Evolutionary conservation across 2,797 vertebrate genomes (phyloP).

Genomic region (Morelia viridis): DNA sequence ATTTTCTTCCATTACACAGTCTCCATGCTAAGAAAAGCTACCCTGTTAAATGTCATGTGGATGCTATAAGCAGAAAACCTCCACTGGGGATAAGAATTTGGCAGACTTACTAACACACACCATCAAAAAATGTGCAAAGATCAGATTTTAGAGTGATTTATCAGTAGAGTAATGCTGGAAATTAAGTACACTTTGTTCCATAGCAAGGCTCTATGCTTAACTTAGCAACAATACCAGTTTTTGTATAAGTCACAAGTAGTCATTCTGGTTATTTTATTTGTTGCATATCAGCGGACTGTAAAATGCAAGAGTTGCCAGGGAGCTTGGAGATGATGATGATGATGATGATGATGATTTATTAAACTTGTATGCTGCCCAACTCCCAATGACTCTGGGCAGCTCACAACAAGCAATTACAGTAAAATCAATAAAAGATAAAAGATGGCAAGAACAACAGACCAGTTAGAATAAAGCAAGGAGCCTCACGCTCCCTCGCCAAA

Average conservation of each 20-base stretch:
- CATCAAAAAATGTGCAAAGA: background rate
- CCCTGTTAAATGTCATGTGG: background rate
- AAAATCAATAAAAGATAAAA: background rate
- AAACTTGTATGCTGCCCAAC: background rate
- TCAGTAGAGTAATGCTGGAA: background rate
- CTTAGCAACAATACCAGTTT: background rate
- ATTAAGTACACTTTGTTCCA: background rate
- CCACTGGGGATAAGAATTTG: background rate
- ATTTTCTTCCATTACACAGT: background rate
- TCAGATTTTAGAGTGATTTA: background rate
- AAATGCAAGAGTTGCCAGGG: background rate
- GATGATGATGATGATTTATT: background rate
- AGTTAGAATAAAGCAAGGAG: no score
- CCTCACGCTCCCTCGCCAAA: background rate
- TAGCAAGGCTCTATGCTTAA: background rate
- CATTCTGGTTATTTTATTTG: background rate
- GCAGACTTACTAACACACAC: background rate
- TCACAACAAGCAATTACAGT: background rate
- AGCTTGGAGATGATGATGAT: background rate
- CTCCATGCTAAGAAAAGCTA: background rate
- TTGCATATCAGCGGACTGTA: background rate
- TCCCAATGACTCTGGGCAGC: background rate
- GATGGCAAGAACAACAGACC: background rate
- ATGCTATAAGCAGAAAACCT: background rate
- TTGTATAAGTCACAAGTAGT: background rate